These are phyloP conservation scores for Bellardia bayeri DNA, from an alignment of 2,888 invertebrate species.

Conservation along the genomic window DNA sequence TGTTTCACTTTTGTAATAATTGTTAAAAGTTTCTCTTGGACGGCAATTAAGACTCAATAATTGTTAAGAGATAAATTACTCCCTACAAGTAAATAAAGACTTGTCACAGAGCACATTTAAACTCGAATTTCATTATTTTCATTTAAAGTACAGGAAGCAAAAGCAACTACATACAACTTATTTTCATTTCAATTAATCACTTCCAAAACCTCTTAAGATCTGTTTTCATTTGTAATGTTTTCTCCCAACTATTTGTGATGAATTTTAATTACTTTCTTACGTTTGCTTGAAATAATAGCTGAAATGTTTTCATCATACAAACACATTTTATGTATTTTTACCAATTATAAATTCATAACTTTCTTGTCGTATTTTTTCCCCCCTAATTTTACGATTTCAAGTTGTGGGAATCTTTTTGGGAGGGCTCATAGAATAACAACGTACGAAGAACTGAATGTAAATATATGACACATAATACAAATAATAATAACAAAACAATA, in stretches of 20 bases:
- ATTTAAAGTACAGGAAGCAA: slow-evolving; percentile 4
- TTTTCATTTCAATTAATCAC: slow-evolving; percentile 25
- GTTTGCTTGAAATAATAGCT: neutral
- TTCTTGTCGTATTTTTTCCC: slow-evolving; percentile 30
- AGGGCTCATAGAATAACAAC: neutral
- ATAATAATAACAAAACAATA: neutral
- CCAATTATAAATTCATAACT: slow-evolving; percentile 56
- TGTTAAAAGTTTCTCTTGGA: no score
- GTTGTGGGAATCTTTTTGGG: slow-evolving; percentile 44
- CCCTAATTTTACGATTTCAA: slow-evolving; percentile 5
- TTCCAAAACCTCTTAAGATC: slow-evolving; percentile 8
- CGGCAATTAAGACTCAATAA: no score
- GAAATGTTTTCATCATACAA: neutral
- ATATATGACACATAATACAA: neutral
- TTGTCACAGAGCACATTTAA: neutral
- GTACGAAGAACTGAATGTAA: neutral
- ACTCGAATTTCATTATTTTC: neutral
- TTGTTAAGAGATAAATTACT: no score
- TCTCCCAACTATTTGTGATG: slow-evolving; percentile 38
- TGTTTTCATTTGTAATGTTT: slow-evolving; percentile 38
- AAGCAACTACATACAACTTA: neutral
- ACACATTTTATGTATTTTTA: neutral
- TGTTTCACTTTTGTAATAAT: no score
- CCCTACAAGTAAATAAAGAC: neutral
- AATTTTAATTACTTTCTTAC: slow-evolving; percentile 55